phyloP scores from a whole-genome alignment of 2,888 invertebrate genomes.

The Noctuana brunneofusca region DNA sequence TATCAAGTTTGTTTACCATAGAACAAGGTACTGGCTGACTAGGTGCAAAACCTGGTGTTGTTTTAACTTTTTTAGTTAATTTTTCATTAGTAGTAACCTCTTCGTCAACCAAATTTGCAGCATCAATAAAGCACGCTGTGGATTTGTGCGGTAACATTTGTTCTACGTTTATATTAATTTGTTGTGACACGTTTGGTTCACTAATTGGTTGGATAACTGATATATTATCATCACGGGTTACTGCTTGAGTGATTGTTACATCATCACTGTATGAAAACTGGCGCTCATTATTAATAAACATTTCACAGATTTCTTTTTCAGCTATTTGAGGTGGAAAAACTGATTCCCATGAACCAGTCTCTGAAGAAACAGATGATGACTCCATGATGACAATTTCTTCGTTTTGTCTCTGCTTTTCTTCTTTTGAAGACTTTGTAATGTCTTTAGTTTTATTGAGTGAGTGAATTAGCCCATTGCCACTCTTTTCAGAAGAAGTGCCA shows the following conservation, averaged over 20 bases:
- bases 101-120: slow-evolving; percentile 89
- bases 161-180: slow-evolving; percentile 42
- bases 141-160: slow-evolving; percentile 57
- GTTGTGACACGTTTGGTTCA: slow-evolving; percentile 8
- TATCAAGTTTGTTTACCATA: slow-evolving; percentile 52
- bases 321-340: slow-evolving; percentile 77
- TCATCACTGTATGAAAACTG: slow-evolving; percentile 47
- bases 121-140: slow-evolving; percentile 88
- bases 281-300: slow-evolving; percentile 68
- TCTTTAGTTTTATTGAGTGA: slow-evolving; percentile 47
- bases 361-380: slow-evolving; percentile 85
- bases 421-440: slow-evolving; percentile 68
- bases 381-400: slow-evolving; percentile 85
- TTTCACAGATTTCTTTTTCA: slow-evolving; percentile 70
- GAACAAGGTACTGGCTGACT: slow-evolving; percentile 63
- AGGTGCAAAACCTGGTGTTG: slow-evolving; percentile 41
- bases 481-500: slow-evolving; percentile 45
- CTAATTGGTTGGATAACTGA: slow-evolving; percentile 43
- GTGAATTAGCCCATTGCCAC: slow-evolving; percentile 44
- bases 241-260: slow-evolving; percentile 17
- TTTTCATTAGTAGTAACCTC: slow-evolving; percentile 60
- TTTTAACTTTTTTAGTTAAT: slow-evolving; percentile 40
- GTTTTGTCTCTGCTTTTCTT: slow-evolving; percentile 84
- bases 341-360: slow-evolving; percentile 86
- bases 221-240: slow-evolving; percentile 34